Percentiles rank a stretch among this genome's conserved stretches.
These are phyloP conservation scores for Periophthalmus magnuspinnatus DNA, from an alignment of 2,797 vertebrate species.

Conservation along the genomic window DNA sequence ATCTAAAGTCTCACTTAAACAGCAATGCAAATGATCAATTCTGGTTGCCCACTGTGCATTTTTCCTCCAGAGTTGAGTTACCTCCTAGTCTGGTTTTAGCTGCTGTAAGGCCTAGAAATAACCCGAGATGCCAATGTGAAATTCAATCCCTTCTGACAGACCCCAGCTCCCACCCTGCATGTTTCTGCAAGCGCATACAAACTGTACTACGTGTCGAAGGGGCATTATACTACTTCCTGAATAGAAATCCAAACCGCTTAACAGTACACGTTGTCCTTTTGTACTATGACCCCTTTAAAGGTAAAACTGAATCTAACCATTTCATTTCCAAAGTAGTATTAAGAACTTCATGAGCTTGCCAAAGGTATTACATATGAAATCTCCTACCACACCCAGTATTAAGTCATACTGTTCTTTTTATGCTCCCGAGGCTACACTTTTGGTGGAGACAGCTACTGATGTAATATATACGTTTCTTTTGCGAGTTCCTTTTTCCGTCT, in stretches of 20 bases:
- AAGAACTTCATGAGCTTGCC: not conserved
- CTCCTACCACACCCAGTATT: slow-evolving; percentile 1
- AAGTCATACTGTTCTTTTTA: not conserved
- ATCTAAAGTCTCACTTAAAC: not conserved
- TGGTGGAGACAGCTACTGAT: not conserved
- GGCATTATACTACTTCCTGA: slow-evolving; percentile 11
- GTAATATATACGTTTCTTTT: not conserved
- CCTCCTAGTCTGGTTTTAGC: slow-evolving; percentile 29
- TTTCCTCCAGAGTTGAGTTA: slow-evolving; percentile 25
- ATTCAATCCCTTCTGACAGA: slow-evolving; percentile 33
- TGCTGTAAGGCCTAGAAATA: slow-evolving; percentile 46
- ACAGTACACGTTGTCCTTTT: slow-evolving; percentile 5
- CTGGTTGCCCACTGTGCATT: slow-evolving; percentile 10
- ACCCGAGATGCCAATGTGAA: slow-evolving; percentile 39
- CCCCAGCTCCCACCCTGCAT: slow-evolving; percentile 10
- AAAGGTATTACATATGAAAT: not conserved
- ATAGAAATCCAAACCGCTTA: not conserved
- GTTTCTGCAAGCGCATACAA: not conserved
- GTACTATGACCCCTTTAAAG: slow-evolving; percentile 2
- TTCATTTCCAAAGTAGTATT: not conserved
- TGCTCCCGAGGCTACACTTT: slow-evolving; percentile 14
- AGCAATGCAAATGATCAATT: not conserved
- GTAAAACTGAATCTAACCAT: not conserved
- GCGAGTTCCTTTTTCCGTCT: not conserved
- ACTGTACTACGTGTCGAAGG: not conserved